Percentiles rank a stretch among this genome's conserved stretches.
Conservation (phyloP, 2,797 vertebrate species). For the Cyclopterus lumpus region DNA sequence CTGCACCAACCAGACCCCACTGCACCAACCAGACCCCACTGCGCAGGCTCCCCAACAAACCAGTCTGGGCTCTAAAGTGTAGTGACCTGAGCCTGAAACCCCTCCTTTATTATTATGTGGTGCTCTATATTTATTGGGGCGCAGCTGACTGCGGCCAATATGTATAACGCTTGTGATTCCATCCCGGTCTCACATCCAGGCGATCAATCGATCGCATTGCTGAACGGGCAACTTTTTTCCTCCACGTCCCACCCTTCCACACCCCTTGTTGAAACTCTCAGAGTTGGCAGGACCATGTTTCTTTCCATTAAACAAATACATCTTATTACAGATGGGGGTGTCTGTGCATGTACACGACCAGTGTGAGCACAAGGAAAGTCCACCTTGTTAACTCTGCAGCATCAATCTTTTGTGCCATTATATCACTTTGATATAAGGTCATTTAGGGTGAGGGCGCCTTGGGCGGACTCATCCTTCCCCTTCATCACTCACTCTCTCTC, state of each 20-base stretch:
- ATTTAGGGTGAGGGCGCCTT: slow-evolving; percentile 37
- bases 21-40: neutral
- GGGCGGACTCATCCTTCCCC: slow-evolving; percentile 34
- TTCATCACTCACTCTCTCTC: slow-evolving; percentile 1
- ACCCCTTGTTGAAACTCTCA: no score
- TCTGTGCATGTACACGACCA: neutral
- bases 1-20: no score
- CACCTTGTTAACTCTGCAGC: neutral
- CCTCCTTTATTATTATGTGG: neutral
- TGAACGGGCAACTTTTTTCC: neutral
- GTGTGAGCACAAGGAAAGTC: slow-evolving; percentile 2
- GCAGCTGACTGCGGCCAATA: no score
- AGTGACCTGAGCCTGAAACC: neutral
- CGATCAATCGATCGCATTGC: no score
- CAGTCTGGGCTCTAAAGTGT: neutral
- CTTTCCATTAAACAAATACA: slow-evolving; percentile 24
- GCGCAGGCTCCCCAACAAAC: neutral
- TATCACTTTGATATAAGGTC: slow-evolving; percentile 45
- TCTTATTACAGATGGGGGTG: slow-evolving; percentile 13
- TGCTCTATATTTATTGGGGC: no score
- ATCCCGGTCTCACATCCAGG: no score
- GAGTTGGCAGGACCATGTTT: neutral
- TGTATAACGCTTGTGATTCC: neutral
- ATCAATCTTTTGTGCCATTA: slow-evolving; percentile 38
- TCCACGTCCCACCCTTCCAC: neutral